These are phyloP conservation scores for Sinella curviseta DNA, from an alignment of 1,140 invertebrate species.

Conservation along the genomic window DNA sequence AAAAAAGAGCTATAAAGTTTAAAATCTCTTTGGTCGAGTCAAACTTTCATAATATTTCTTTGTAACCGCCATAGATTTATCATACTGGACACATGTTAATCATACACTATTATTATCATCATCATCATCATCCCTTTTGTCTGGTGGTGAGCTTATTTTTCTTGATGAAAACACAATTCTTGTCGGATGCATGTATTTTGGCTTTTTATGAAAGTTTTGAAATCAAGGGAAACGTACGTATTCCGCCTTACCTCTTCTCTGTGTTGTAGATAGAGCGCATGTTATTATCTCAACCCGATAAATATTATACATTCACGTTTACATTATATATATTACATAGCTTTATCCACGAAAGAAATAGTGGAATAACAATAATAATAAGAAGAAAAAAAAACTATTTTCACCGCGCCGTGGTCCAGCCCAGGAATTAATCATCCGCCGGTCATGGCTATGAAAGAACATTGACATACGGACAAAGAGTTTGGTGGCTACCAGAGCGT, in stretches of 20 bases:
- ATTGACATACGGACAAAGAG: constrained; percentile 27
- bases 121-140: background rate
- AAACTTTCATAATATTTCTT: too few species aligned
- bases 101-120: background rate
- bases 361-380: background rate
- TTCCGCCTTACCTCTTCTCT: too few species aligned
- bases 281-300: too few species aligned
- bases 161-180: too few species aligned
- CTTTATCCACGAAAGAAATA: background rate
- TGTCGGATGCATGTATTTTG: too few species aligned
- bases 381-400: constrained; percentile 19
- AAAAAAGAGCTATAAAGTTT: too few species aligned
- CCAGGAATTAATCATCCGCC: constrained; percentile 22
- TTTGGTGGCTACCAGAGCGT: constrained; percentile 23
- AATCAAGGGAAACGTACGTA: too few species aligned
- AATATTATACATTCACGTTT: too few species aligned
- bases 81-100: constrained; percentile 15
- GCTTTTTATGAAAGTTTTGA: too few species aligned
- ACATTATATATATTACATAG: too few species aligned
- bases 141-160: background rate
- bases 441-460: constrained; percentile 24
- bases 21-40: too few species aligned
- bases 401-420: constrained; percentile 20
- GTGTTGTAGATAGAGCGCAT: too few species aligned
- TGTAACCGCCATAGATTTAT: background rate